Evolutionary conservation across 2,797 vertebrate species (phyloP).

Genomic region (Pelobates cultripes): DNA sequence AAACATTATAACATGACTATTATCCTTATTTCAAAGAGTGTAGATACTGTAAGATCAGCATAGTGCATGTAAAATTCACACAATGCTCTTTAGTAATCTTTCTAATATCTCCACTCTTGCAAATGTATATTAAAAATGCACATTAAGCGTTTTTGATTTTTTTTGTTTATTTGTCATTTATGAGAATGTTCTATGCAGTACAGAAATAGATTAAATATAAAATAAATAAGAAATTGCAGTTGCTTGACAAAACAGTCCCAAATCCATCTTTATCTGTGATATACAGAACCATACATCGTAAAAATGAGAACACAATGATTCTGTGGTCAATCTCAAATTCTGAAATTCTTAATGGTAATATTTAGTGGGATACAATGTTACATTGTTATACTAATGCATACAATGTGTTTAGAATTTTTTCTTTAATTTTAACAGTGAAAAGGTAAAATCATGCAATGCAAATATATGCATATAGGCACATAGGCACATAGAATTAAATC

Average conservation of each 20-base stretch:
- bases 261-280: constrained; percentile 13
- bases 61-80: no score
- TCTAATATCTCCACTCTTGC: no score
- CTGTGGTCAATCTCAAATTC: neutral
- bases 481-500: no score
- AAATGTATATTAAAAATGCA: no score
- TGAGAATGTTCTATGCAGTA: constrained; percentile 14
- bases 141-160: neutral
- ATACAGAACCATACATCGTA: neutral
- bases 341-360: neutral
- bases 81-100: no score
- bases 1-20: no score
- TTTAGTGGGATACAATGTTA: neutral
- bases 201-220: neutral
- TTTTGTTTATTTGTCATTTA: neutral
- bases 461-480: neutral
- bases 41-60: no score
- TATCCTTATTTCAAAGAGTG: no score
- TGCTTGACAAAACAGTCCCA: constrained; percentile 24
- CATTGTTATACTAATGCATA: neutral
- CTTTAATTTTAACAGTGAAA: neutral
- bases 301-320: neutral
- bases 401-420: neutral
- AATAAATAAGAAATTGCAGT: neutral
- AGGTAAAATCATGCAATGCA: neutral